phyloP scores from a whole-genome alignment of 2,113 vertebrate genomes.

The Neolamprologus devosi region DNA sequence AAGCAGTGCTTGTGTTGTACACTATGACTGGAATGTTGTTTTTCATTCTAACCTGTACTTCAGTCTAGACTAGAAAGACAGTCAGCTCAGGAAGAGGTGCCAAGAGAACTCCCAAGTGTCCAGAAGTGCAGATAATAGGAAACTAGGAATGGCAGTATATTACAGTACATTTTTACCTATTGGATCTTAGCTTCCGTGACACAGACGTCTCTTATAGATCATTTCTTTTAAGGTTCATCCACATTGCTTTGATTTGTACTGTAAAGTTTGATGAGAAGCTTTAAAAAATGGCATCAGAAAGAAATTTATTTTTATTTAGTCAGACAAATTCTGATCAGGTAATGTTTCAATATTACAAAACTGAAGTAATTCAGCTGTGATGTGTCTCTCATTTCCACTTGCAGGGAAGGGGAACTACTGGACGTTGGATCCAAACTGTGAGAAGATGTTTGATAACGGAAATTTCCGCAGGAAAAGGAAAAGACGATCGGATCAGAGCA shows the following conservation, averaged over 20 bases:
- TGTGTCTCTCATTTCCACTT: background rate
- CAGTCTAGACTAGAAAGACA: background rate
- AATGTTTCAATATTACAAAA: background rate
- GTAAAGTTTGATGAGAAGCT: background rate
- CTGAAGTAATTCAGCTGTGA: background rate
- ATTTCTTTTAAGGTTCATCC: background rate
- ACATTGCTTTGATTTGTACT: background rate
- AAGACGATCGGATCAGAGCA: constrained; percentile 78
- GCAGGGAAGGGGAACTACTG: constrained; percentile 97
- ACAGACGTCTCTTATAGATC: rapidly evolving
- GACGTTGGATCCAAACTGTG: constrained; percentile 98
- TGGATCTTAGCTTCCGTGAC: background rate
- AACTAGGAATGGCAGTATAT: background rate
- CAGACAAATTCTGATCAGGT: background rate
- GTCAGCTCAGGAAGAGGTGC: background rate
- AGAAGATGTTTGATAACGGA: constrained; percentile 99
- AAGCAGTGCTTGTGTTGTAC: background rate
- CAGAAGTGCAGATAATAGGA: background rate
- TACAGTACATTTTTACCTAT: background rate
- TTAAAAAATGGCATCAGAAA: background rate
- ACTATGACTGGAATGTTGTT: background rate
- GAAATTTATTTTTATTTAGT: background rate
- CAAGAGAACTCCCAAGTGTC: background rate
- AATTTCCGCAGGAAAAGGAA: constrained; percentile 96
- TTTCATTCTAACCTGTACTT: background rate